Conservation (phyloP, 2,797 vertebrate species). For the Aselliscus stoliczkanus region DNA sequence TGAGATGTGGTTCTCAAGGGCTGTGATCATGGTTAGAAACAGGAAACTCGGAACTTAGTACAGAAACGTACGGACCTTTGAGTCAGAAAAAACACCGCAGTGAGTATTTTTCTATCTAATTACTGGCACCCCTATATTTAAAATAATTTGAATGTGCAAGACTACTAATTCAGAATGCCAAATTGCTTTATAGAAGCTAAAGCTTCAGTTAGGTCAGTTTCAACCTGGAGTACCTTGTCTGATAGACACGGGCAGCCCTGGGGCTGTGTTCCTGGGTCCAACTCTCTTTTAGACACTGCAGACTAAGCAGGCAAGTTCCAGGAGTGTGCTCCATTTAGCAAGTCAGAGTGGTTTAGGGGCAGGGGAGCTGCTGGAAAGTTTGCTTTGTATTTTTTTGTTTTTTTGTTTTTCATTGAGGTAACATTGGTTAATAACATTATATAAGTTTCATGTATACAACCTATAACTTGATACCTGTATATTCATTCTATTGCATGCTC, state of each 20-base stretch:
- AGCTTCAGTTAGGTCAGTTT: background rate
- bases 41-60: background rate
- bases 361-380: background rate
- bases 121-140: background rate
- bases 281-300: background rate
- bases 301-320: background rate
- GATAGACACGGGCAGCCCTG: background rate
- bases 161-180: background rate
- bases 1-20: background rate
- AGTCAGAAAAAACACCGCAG: background rate
- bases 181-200: background rate
- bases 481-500: background rate
- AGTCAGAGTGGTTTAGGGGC: background rate
- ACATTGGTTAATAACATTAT: background rate
- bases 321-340: background rate
- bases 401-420: background rate
- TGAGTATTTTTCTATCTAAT: background rate
- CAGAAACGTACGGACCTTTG: background rate
- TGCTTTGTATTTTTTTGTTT: background rate
- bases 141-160: background rate
- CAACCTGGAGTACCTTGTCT: background rate
- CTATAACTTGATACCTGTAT: background rate
- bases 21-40: background rate
- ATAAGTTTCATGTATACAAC: background rate
- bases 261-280: rapidly evolving